Percentiles rank a stretch among this genome's conserved stretches.
Evolutionary conservation across 1,140 invertebrate genomes (phyloP).

Genomic region (Penaeus chinensis): DNA sequence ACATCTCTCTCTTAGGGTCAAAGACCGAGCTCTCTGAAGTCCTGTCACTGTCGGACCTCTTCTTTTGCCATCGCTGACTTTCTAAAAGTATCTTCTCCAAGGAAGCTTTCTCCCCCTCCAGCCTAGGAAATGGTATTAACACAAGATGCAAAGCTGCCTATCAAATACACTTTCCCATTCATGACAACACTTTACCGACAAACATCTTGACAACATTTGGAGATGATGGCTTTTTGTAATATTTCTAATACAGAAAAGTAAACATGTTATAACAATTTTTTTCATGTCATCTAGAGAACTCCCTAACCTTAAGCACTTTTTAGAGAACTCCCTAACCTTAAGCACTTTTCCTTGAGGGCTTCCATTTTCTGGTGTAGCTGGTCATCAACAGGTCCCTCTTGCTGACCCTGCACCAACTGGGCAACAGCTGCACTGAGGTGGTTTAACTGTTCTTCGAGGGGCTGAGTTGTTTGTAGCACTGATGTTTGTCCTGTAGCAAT

Average conservation of each 20-base stretch:
- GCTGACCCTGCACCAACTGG: conserved; percentile 17
- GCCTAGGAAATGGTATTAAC: neutral
- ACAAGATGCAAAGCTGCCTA: no score
- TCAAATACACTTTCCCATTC: no score
- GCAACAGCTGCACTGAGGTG: conserved; percentile 31
- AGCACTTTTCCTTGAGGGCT: conserved; percentile 29
- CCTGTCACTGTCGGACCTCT: neutral
- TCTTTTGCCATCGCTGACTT: conserved; percentile 21
- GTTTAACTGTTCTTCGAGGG: conserved; percentile 33
- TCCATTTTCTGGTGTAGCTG: conserved; percentile 22
- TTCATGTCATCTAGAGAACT: no score
- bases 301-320: conserved; percentile 28
- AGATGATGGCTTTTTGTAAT: no score
- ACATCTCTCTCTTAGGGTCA: neutral
- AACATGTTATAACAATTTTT: neutral
- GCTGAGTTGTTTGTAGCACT: conserved; percentile 23
- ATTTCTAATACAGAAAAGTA: neutral
- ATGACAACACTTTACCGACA: no score
- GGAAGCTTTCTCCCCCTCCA: conserved; percentile 53
- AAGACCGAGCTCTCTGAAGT: neutral
- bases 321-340: neutral
- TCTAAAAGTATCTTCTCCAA: conserved; percentile 35
- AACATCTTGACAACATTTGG: no score
- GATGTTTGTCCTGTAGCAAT: conserved; percentile 7
- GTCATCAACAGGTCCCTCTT: neutral